These are phyloP conservation scores for Eulemur coronatus DNA, from an alignment of 2,797 vertebrate species.

Conservation along the genomic window DNA sequence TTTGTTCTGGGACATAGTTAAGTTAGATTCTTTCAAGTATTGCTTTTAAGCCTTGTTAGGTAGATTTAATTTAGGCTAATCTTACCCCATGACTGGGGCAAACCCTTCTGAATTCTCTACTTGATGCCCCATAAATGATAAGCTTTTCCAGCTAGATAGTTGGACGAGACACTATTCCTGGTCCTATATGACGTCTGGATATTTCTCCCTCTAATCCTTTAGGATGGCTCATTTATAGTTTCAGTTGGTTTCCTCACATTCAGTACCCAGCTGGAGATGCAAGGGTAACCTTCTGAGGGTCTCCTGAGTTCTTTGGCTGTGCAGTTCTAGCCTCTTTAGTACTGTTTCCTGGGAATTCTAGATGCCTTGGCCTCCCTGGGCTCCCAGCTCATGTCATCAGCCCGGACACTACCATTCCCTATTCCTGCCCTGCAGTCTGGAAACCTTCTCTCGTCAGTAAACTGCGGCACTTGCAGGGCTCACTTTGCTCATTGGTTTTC, in stretches of 20 bases:
- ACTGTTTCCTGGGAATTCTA: not conserved
- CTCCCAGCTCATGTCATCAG: not conserved
- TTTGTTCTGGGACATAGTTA: not conserved
- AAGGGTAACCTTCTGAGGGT: not conserved
- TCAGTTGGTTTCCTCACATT: not conserved
- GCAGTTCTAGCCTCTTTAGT: not conserved
- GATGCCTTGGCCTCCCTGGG: not conserved
- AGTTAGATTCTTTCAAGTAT: not conserved
- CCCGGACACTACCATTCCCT: fast-evolving
- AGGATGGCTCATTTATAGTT: not conserved
- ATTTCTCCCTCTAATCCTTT: not conserved
- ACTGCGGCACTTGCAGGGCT: not conserved
- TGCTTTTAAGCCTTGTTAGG: not conserved
- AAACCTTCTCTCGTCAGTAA: not conserved
- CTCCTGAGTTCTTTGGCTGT: not conserved
- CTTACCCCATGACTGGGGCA: not conserved
- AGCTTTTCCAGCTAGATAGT: not conserved
- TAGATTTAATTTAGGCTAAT: not conserved
- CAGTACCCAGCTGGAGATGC: not conserved
- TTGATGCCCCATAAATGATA: not conserved
- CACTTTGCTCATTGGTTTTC: not conserved
- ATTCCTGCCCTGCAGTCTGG: not conserved
- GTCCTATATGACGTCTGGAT: not conserved
- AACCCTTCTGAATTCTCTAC: not conserved
- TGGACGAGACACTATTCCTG: not conserved